Evolutionary conservation across 2,113 vertebrate species (phyloP).

Genomic region (Oenanthe melanoleuca): DNA sequence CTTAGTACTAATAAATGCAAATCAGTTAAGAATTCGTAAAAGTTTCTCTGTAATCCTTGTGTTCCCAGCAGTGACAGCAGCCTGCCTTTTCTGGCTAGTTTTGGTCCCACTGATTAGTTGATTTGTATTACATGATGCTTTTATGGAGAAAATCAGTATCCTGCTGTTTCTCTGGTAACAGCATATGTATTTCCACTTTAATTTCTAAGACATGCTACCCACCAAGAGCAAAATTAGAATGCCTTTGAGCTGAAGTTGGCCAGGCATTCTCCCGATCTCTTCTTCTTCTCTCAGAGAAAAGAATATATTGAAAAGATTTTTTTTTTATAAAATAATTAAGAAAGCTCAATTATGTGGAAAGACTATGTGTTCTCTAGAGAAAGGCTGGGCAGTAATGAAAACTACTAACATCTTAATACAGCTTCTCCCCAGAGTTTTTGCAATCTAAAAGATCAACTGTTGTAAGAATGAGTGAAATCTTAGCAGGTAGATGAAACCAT

Average conservation of each 20-base stretch:
- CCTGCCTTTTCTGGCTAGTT: not conserved
- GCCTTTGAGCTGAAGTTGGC: not conserved
- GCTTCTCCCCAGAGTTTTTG: not conserved
- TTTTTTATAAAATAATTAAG: conserved; percentile 40
- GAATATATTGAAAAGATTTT: not conserved
- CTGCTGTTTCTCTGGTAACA: conserved; percentile 20
- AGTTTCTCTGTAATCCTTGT: not conserved
- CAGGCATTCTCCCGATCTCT: not conserved
- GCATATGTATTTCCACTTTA: not conserved
- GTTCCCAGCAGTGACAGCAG: not conserved
- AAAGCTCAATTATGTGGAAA: not conserved
- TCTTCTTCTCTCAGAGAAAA: not conserved
- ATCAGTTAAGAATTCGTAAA: not conserved
- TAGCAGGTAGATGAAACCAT: not conserved
- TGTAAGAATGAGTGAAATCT: not conserved
- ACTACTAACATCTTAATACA: not conserved
- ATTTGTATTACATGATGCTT: not conserved
- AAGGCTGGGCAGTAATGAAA: conserved; percentile 28
- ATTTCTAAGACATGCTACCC: not conserved
- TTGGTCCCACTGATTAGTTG: not conserved
- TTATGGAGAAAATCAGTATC: not conserved
- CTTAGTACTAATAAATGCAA: not conserved
- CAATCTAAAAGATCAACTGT: not conserved
- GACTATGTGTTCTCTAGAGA: not conserved
- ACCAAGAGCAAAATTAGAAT: not conserved